Percentiles rank a stretch among this genome's conserved stretches.
Conservation (phyloP, 2,888 invertebrate species). For the Adineta ricciae region DNA sequence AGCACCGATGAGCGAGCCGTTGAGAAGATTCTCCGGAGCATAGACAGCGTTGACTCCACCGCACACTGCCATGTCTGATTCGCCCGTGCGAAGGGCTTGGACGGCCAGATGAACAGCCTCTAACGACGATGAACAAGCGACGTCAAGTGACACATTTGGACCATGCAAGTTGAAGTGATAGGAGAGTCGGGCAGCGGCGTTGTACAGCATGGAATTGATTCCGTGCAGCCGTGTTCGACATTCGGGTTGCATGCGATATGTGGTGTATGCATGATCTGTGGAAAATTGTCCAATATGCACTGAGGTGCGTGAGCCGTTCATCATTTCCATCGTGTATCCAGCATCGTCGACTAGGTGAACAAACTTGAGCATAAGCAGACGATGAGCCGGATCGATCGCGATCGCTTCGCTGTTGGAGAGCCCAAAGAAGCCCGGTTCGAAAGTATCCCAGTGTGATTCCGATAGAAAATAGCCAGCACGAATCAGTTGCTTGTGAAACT, state of each 20-base stretch:
- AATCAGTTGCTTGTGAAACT: not conserved
- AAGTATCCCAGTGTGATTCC: not conserved
- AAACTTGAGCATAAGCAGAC: not conserved
- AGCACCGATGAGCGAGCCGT: not conserved
- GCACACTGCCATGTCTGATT: slow-evolving; percentile 6
- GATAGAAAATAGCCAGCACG: not conserved
- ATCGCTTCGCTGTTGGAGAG: not conserved
- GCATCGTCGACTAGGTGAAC: not conserved
- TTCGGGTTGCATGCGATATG: not conserved
- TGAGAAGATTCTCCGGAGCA: not conserved
- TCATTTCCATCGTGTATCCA: not conserved
- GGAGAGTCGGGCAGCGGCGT: slow-evolving; percentile 37
- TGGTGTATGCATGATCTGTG: not conserved
- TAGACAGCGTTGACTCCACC: not conserved
- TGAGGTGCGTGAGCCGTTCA: not conserved
- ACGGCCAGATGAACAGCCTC: slow-evolving; percentile 39
- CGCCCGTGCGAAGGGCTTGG: slow-evolving; percentile 37
- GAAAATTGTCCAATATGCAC: not conserved
- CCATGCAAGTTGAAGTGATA: slow-evolving; percentile 39
- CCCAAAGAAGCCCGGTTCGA: not conserved
- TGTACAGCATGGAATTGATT: not conserved
- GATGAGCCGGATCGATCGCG: not conserved
- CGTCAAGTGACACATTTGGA: slow-evolving; percentile 38
- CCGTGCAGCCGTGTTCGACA: not conserved
- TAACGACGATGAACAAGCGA: slow-evolving; percentile 39